These are phyloP conservation scores for Mobula hypostoma DNA, from an alignment of 2,113 vertebrate species.

Conservation along the genomic window DNA sequence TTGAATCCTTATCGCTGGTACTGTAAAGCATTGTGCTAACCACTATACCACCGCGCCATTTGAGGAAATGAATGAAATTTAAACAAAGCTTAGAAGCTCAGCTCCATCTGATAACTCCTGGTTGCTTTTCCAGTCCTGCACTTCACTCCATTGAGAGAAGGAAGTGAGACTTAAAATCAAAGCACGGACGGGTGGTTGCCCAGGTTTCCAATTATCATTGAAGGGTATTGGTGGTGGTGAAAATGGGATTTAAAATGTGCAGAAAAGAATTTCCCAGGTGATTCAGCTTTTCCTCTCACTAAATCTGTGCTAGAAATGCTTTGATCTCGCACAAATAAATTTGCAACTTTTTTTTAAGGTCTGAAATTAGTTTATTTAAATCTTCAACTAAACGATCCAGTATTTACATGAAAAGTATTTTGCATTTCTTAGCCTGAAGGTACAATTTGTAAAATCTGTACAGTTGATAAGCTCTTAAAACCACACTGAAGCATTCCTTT, in stretches of 20 bases:
- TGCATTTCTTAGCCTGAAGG: not conserved
- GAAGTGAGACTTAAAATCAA: not conserved
- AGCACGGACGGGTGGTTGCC: not conserved
- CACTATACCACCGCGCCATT: too few relatives aligned
- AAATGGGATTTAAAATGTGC: not conserved
- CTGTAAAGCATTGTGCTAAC: too few relatives aligned
- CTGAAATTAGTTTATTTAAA: not conserved
- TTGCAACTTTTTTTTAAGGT: not conserved
- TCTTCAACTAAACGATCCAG: not conserved
- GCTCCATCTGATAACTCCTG: not conserved
- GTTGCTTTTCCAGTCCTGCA: not conserved
- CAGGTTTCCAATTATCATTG: not conserved
- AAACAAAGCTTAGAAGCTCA: not conserved
- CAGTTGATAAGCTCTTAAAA: slow-evolving; percentile 23
- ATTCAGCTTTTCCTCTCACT: not conserved
- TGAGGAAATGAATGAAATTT: not conserved
- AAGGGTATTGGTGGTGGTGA: not conserved
- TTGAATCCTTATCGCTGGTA: too few relatives aligned
- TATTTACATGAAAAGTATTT: slow-evolving; percentile 30
- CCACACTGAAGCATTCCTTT: slow-evolving; percentile 19
- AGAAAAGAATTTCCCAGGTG: not conserved
- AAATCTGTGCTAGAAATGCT: not conserved
- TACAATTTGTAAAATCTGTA: slow-evolving; percentile 35
- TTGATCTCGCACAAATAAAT: not conserved
- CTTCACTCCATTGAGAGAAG: not conserved